These are phyloP conservation scores for Zaprionus obscuricornis DNA, from an alignment of 2,888 invertebrate species.

Conservation along the genomic window DNA sequence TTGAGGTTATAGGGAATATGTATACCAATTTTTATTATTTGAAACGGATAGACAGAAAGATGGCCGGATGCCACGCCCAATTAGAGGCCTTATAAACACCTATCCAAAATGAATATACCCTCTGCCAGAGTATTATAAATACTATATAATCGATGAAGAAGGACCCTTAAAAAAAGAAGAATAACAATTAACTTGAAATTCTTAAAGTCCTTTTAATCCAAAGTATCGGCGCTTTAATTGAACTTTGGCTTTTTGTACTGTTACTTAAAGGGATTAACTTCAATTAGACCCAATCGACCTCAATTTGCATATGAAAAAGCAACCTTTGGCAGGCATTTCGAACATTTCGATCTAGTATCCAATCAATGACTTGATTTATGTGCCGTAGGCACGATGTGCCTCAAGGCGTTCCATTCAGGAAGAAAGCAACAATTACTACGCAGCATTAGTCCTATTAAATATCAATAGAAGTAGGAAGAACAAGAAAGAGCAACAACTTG, in stretches of 20 bases:
- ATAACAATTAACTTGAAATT: not conserved
- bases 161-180: too few relatives aligned
- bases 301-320: constrained; percentile 11
- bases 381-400: constrained; percentile 22
- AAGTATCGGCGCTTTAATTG: not conserved
- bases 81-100: too few relatives aligned
- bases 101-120: too few relatives aligned
- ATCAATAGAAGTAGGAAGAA: not conserved
- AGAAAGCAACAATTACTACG: constrained; percentile 48
- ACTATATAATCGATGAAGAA: too few relatives aligned
- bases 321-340: constrained; percentile 1
- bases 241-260: not conserved
- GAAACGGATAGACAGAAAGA: too few relatives aligned
- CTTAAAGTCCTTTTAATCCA: not conserved
- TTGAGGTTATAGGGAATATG: too few relatives aligned
- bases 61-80: too few relatives aligned
- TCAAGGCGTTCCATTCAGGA: not conserved
- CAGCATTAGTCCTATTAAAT: constrained; percentile 7
- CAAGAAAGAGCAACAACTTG: constrained; percentile 42
- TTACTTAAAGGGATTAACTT: not conserved
- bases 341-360: not conserved
- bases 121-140: too few relatives aligned
- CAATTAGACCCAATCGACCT: not conserved
- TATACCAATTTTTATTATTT: too few relatives aligned
- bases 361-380: constrained; percentile 37